Base-by-base conservation (phyloP, 2,113 vertebrate species). In the Paradoxurus hermaphroditus region DNA sequence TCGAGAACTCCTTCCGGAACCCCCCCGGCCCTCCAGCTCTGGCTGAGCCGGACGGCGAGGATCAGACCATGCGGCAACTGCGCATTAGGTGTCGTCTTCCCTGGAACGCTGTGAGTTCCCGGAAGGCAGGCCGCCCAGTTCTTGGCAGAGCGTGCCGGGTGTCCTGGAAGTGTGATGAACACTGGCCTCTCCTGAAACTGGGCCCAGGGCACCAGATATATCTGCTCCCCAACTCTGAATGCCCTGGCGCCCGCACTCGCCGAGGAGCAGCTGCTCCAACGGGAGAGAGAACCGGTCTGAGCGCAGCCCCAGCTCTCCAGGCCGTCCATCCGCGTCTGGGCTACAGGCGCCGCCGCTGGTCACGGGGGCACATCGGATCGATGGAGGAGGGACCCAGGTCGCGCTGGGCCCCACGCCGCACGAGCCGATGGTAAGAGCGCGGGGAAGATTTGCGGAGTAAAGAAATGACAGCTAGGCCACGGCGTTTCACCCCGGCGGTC, bases 341-440 rank as follows among this genome's bases (percentile, higher is more conserved):
- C 13, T 21, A 63, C 25, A 56, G 31, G 4, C 0, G 7, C 27
- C 3, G 25, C 10, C 16, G 82, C 56, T 39, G 75, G 56, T 9
- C 34, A 44, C 29, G 41, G 29, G 62, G 41, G 44, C 2, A 6
- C 3, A 5, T 23, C 34, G 15, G 46, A n/a, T 67, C 49, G 49
- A n/a, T 0, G 16, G 27, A n/a, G 31, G 46, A 68, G 44, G 56
- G 36, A 49, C 27, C 34, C 65, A 3, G 12, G 63, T 67, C 41
- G 13, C 1, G 10, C 7, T 4, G 5, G 44, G 31, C 51, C 23
- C 6, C 1, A 0, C 7, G 87, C 68, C 15, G 39, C 29, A 31
- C 7, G 12, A 91, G 34, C 39, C 86, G 41, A 31, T 0, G 12
- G 49, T 0, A 51, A 49, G 46, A 75, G 31, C 65, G 67, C 1